A percentile compares a stretch with the other conserved stretches of the same genome.
Conservation (phyloP, 2,113 vertebrate species). For the Terrapene triunguis region DNA sequence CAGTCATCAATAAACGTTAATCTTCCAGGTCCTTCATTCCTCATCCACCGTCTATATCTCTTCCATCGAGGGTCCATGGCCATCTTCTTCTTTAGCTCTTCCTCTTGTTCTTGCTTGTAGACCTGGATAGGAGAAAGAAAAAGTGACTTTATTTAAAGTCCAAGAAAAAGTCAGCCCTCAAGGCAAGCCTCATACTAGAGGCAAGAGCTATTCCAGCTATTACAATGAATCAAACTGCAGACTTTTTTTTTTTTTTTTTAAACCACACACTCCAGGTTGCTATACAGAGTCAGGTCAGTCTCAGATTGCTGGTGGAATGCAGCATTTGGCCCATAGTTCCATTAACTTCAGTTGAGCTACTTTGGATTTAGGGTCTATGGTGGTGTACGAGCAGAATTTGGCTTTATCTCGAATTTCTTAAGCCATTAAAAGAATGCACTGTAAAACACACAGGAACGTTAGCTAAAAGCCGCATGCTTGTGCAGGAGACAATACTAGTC, state of each 20-base stretch:
- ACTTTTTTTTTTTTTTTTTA: background rate
- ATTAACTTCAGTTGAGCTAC: background rate
- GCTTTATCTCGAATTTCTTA: background rate
- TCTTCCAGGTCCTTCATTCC: slow-evolving; percentile 93
- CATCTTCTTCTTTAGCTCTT: slow-evolving; percentile 96
- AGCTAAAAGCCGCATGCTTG: background rate
- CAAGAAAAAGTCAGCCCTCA: background rate
- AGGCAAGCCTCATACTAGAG: background rate
- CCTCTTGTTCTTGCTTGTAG: slow-evolving; percentile 93
- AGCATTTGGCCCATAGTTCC: background rate
- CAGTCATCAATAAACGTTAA: slow-evolving; percentile 94
- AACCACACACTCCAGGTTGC: background rate
- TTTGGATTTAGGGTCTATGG: background rate
- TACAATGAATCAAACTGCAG: background rate
- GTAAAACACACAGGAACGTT: background rate
- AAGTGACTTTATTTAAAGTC: background rate
- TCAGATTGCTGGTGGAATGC: background rate
- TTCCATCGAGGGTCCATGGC: slow-evolving; percentile 95
- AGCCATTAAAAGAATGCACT: background rate
- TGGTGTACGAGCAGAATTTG: background rate
- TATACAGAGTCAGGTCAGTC: background rate
- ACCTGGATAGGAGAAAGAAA: slow-evolving; percentile 74
- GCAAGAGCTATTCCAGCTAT: background rate
- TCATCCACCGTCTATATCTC: slow-evolving; percentile 98
- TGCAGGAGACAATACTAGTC: background rate